Percentiles rank a stretch among this genome's conserved stretches.
Conservation (phyloP, 1,140 invertebrate species). For the Penaeus indicus region DNA sequence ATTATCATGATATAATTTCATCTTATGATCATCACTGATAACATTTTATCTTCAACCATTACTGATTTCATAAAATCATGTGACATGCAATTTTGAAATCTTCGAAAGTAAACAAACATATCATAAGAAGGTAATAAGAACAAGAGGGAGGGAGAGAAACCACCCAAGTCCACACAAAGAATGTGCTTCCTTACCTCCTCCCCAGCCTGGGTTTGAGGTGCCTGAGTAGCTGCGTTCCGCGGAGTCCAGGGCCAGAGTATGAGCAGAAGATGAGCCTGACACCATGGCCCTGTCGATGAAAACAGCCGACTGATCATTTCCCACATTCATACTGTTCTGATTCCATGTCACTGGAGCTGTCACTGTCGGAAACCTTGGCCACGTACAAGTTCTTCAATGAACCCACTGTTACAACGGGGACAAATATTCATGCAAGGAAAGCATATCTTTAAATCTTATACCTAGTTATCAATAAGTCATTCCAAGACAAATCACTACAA, state of each 20-base stretch:
- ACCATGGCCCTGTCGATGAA: constrained; percentile 12
- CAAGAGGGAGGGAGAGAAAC: background rate
- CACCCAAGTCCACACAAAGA: background rate
- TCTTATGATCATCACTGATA: background rate
- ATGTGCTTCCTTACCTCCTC: constrained; percentile 43
- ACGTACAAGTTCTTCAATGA: constrained; percentile 55
- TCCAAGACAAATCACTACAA: too few relatives aligned
- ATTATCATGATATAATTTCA: too few relatives aligned
- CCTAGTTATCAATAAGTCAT: too few relatives aligned
- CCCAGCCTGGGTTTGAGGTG: constrained; percentile 45
- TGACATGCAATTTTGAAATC: too few relatives aligned
- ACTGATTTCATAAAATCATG: too few relatives aligned
- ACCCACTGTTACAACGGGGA: constrained; percentile 82
- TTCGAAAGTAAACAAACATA: too few relatives aligned
- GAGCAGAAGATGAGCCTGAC: constrained; percentile 42
- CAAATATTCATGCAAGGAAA: constrained; percentile 77
- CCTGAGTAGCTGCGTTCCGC: constrained; percentile 51
- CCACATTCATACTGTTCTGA: constrained; percentile 56
- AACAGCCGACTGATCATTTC: constrained; percentile 37
- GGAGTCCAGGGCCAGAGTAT: constrained; percentile 41
- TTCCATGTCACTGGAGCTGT: constrained; percentile 52
- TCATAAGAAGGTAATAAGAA: too few relatives aligned
- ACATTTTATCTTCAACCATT: too few relatives aligned
- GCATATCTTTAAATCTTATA: background rate
- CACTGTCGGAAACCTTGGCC: constrained; percentile 52